A percentile compares a stretch with the other conserved stretches of the same genome.
phyloP scores from a whole-genome alignment of 1,140 invertebrate species.

The Drosophila lacteicornis region DNA sequence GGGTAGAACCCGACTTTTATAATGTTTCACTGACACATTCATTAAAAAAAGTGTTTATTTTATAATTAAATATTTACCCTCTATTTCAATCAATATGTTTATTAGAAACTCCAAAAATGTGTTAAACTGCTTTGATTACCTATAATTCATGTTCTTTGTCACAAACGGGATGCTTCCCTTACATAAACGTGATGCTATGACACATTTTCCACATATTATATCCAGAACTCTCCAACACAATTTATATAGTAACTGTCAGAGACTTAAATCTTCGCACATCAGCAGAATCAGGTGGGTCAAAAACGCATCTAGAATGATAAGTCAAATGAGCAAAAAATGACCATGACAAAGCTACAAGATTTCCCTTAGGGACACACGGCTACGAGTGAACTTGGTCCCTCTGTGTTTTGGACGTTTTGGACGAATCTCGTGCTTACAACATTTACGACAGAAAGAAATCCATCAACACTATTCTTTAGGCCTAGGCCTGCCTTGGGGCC shows the following conservation, averaged over 20 bases:
- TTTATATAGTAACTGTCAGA: conserved; percentile 12
- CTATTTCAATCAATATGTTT: too few species aligned
- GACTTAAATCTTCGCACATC: conserved; percentile 29
- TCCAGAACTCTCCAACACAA: conserved; percentile 43
- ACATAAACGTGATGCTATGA: background rate
- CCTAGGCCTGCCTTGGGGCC: conserved; percentile 44
- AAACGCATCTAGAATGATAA: conserved; percentile 61
- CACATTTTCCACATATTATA: conserved; percentile 31
- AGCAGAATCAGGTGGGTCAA: conserved; percentile 34
- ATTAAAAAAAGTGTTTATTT: too few species aligned
- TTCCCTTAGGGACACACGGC: conserved; percentile 25
- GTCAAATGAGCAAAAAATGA: conserved; percentile 38
- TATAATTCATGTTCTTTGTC: background rate
- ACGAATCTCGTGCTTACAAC: conserved; percentile 53
- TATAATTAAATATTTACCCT: too few species aligned
- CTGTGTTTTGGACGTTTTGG: conserved; percentile 51
- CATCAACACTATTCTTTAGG: conserved; percentile 73
- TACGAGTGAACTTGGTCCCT: conserved; percentile 19
- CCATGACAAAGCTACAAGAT: conserved; percentile 15
- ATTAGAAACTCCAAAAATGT: too few species aligned
- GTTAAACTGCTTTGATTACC: background rate
- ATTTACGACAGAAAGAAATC: conserved; percentile 82
- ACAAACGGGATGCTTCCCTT: background rate
- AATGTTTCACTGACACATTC: too few species aligned
- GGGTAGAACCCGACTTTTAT: too few species aligned